Conservation (phyloP, 1,140 invertebrate species). For the Anastrepha ludens region DNA sequence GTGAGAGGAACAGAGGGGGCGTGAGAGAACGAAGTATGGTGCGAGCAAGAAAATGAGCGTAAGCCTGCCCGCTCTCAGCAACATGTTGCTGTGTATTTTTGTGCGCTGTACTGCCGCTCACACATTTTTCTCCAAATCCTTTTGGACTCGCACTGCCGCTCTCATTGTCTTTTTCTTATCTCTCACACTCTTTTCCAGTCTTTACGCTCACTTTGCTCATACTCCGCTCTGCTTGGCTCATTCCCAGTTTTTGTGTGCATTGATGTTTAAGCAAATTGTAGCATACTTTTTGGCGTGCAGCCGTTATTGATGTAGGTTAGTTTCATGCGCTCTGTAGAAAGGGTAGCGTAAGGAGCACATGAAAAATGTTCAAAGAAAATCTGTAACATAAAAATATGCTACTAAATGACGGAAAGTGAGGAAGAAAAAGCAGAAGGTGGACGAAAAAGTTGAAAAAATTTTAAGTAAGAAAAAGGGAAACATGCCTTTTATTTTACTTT, state of each 20-base stretch:
- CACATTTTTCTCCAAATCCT: not conserved
- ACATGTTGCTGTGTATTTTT: not conserved
- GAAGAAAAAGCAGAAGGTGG: too few relatives aligned
- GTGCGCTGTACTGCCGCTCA: not conserved
- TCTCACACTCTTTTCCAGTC: not conserved
- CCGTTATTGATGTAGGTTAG: conserved; percentile 40
- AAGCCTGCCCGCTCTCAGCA: not conserved
- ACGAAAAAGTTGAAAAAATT: too few relatives aligned
- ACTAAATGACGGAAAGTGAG: too few relatives aligned
- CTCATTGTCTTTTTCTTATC: not conserved
- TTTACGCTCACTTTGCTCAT: not conserved
- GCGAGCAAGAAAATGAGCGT: not conserved
- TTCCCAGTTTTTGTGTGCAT: not conserved
- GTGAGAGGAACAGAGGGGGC: not conserved
- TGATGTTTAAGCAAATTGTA: conserved; percentile 26
- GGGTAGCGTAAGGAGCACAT: too few relatives aligned
- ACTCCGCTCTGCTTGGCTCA: not conserved
- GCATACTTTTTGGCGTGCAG: conserved; percentile 5
- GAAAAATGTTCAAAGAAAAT: too few relatives aligned
- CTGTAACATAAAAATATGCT: too few relatives aligned
- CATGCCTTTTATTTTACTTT: too few relatives aligned
- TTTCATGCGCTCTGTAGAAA: not conserved
- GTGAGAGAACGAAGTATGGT: not conserved
- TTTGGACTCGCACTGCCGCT: not conserved
- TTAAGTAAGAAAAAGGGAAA: too few relatives aligned